Evolutionary conservation across 2,113 vertebrate species (phyloP), one percentile per base, ranked within the genome.

Genomic region (Lutjanus erythropterus): DNA sequence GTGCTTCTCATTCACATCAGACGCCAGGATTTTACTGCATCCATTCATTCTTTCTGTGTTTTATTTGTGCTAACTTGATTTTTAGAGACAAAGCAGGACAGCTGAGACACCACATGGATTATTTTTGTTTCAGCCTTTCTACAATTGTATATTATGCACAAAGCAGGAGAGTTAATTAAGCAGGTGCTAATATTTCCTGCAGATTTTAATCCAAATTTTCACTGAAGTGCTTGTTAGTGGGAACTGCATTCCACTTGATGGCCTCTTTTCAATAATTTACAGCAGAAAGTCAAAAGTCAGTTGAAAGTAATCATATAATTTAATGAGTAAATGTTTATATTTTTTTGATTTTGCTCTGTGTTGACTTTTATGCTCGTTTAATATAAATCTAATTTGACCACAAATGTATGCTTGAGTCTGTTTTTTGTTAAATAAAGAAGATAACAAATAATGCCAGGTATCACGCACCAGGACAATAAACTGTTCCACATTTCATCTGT

Each of bases 1-100:
- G 59, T 23, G 50, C 39, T 66, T 65, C 47, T 73, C 16, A 11
- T 76, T 44, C 18, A 58, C 23, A 61, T 65, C 8, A 21, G 21
- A 35, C 1, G 0, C 9, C 23, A 21, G 31, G 42, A 11, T 47
- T 50, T n/a, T n/a, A 35, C 8, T 37, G 1, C 23, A 27, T 39
- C 29, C 37, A 50, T 78, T 61, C 44, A 25, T 46, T 58, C n/a
- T 25, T 14, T 19, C 15, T 27, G 15, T 33, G 2, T n/a, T 52
- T 33, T 29, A 29, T 46, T 42, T 37, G 27, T 37, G 21, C 9
- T 39, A 19, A 29, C 15, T 56, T 4, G n/a, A 41, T 53, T 64
- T 25, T 4, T 29, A 23, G 23, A 69, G 53, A 69, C n/a, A 46
- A 55, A 61, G 12, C 7, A 41, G 39, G 39, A 46, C 2, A 55